Evolutionary conservation across 2,113 vertebrate species (phyloP).

Genomic region (Cisticola juncidis): DNA sequence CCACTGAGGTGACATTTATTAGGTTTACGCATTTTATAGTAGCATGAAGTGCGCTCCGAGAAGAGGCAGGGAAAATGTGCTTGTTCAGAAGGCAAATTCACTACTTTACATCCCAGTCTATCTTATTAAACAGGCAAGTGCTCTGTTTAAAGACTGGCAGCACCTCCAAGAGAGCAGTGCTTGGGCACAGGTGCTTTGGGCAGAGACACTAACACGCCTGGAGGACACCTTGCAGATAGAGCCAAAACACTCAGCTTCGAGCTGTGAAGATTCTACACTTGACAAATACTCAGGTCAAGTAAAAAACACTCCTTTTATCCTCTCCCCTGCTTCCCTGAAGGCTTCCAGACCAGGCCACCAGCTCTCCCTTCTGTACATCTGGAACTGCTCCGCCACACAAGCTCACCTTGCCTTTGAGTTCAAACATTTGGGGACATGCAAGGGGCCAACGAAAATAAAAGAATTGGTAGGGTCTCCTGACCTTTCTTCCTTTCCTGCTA

Average conservation of each 20-base stretch:
- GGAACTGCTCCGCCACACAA: not conserved
- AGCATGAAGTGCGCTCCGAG: not conserved
- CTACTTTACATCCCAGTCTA: not conserved
- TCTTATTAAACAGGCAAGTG: not conserved
- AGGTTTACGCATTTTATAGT: constrained; percentile 33
- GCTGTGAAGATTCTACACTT: not conserved
- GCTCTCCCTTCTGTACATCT: not conserved
- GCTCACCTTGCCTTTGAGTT: not conserved
- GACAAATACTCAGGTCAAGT: not conserved
- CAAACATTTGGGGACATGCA: rapidly evolving
- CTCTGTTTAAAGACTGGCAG: not conserved
- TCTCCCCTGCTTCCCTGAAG: not conserved
- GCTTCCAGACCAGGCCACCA: not conserved
- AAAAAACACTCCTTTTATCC: not conserved
- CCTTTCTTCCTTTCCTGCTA: not conserved
- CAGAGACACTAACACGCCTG: not conserved
- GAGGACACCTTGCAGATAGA: not conserved
- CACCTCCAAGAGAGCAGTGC: rapidly evolving
- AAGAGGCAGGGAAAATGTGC: not conserved
- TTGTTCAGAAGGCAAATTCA: constrained; percentile 30
- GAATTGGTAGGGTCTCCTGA: not conserved
- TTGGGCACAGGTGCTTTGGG: not conserved
- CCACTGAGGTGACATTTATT: constrained; percentile 29
- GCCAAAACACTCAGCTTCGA: not conserved
- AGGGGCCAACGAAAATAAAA: not conserved